Base-by-base conservation (phyloP, 92 coral and sea anemone species). In the Montipora capitata region DNA sequence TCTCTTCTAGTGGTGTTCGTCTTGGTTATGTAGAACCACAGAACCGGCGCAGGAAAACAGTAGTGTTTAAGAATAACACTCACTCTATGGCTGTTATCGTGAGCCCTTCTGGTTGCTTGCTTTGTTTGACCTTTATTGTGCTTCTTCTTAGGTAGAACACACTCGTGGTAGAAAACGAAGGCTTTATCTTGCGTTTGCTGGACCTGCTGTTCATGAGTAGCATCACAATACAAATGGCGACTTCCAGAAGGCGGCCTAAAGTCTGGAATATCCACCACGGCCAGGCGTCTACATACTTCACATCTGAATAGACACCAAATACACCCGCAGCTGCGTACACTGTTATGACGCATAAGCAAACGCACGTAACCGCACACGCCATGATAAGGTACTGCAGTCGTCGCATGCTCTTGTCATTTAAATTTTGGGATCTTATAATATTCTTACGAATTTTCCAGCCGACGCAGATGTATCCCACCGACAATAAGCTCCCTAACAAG, bases 261-360 rank as follows among this genome's bases (percentile, higher is more conserved):
- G 98, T 96, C 81, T 98, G 99, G 38, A 98, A 88, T 9, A 44
- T 72, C 95, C 94, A 98, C 99, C 99, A 98, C 8, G 99, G 98
- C 99, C 99, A 98, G 11, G 99, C 95, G 4, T 96, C 93, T 8
- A 96, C 99, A 57, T 85, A 49, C 59, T 20, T 54, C 48, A 80
- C 95, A 40, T 93, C 93, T 51, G 99, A 94, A 78, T 96, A 98
- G 67, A 98, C 90, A 73, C 99, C 99, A 83, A 96, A 98, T 40
- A 98, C 99, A 44, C 99, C 99, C 4, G 92, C 95, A 12, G 99
- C 99, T 12, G 94, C 93, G 68, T 98, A 98, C 51, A 98, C 56
- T 12, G 96, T 85, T 38, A 96, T 58, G 5, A 59, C 76, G 79
- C 91, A 78, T 10, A 88, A 67, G 6, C 69, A 12, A 18, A 82